These are phyloP conservation scores for Cacoxenus indagator DNA, from an alignment of 2,888 invertebrate genomes.

Conservation along the genomic window DNA sequence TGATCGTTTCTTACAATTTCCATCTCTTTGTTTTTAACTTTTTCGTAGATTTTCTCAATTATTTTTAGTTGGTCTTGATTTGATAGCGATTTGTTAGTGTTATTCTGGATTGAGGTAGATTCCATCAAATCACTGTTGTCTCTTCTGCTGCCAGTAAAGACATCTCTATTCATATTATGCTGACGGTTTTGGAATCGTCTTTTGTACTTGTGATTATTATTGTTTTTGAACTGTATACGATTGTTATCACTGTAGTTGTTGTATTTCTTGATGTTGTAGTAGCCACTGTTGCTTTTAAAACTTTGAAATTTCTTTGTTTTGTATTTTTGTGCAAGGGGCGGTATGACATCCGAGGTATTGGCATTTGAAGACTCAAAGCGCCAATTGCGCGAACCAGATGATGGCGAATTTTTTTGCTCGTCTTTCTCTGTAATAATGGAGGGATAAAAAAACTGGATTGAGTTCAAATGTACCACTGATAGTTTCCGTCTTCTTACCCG, in stretches of 20 bases:
- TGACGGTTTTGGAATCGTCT: background rate
- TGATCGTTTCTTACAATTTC: no score
- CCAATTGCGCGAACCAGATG: constrained; percentile 45
- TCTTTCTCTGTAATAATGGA: no score
- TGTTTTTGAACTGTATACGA: background rate
- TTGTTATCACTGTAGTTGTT: constrained; percentile 1
- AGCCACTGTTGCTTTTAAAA: constrained; percentile 27
- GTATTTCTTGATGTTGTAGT: constrained; percentile 29
- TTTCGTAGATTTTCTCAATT: no score
- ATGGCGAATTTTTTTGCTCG: no score
- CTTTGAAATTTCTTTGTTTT: constrained; percentile 1
- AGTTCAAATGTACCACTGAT: no score
- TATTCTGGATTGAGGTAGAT: no score
- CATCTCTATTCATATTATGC: background rate
- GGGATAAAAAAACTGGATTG: no score
- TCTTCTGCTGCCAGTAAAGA: background rate
- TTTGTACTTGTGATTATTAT: background rate
- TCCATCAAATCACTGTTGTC: no score
- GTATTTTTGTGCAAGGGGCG: constrained; percentile 49
- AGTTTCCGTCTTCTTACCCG: no score
- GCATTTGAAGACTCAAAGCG: constrained; percentile 48
- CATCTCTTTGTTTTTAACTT: no score
- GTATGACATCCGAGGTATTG: constrained; percentile 47
- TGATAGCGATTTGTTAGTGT: no score
- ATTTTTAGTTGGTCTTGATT: no score